Evolutionary conservation across 2,797 vertebrate genomes (phyloP).

Genomic region (Manis javanica): DNA sequence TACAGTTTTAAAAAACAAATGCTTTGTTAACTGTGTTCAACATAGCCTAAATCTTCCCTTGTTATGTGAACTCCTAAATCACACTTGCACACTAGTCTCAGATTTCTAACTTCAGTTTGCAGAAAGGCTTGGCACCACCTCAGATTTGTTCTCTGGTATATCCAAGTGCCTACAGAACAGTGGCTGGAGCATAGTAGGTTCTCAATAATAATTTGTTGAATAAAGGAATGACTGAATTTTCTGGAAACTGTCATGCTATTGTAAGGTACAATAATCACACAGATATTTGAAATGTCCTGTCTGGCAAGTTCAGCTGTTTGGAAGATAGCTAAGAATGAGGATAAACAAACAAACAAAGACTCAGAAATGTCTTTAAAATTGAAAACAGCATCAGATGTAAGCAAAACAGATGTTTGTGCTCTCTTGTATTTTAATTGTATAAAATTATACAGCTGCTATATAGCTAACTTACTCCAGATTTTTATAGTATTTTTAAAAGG

Average conservation of each 20-base stretch:
- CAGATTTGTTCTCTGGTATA: background rate
- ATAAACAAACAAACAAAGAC: background rate
- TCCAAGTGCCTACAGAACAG: no score
- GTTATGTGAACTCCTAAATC: background rate
- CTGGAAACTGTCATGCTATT: background rate
- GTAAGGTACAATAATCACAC: background rate
- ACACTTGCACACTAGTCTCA: background rate
- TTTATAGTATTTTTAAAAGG: background rate
- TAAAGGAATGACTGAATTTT: background rate
- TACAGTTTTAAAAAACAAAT: background rate
- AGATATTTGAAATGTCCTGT: background rate
- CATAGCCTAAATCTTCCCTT: background rate
- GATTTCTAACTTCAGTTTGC: background rate
- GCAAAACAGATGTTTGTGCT: background rate
- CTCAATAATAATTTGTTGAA: background rate
- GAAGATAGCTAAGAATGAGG: conserved; percentile 38
- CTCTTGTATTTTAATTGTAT: background rate
- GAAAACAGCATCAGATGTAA: background rate
- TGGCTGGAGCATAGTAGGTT: background rate
- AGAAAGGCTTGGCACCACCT: background rate
- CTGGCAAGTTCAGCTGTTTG: background rate
- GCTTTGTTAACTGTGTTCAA: background rate
- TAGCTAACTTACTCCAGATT: background rate
- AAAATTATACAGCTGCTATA: background rate
- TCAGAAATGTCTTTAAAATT: background rate